Conservation (phyloP, 2,888 invertebrate species). For the Scrobipalpa atriplicella region DNA sequence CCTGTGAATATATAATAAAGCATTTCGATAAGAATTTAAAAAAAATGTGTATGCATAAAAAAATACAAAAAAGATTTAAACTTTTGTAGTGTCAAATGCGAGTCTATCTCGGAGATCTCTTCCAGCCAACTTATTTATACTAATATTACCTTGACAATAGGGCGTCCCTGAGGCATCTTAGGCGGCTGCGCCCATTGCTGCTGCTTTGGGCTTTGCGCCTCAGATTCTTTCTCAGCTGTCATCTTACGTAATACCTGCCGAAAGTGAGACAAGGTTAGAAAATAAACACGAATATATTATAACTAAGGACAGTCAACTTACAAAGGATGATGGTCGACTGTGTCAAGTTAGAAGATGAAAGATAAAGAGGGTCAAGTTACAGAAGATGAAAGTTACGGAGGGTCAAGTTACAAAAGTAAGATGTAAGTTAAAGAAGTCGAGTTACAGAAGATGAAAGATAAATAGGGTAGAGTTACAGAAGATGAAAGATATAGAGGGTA, state of each 20-base stretch:
- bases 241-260: conserved; percentile 92
- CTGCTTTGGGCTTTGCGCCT: conserved; percentile 72
- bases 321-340: too few relatives aligned
- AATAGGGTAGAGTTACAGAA: too few relatives aligned
- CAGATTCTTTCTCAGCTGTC: conserved; percentile 94
- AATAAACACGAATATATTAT: neutral
- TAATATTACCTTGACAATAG: conserved; percentile 76
- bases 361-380: too few relatives aligned
- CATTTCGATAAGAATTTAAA: too few relatives aligned
- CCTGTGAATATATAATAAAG: conserved; percentile 47
- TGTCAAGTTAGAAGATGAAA: too few relatives aligned
- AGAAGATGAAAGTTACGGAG: too few relatives aligned
- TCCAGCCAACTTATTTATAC: neutral
- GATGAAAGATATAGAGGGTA: too few relatives aligned
- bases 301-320: conserved; percentile 75
- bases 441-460: too few relatives aligned
- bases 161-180: conserved; percentile 76
- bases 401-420: too few relatives aligned
- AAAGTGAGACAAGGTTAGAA: neutral
- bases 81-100: too few relatives aligned
- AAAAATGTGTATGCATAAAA: neutral
- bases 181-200: conserved; percentile 67
- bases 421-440: too few relatives aligned
- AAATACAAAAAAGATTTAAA: too few relatives aligned
- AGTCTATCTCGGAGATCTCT: neutral